Conservation (phyloP, 2,888 invertebrate genomes). For the Bugula neritina region DNA sequence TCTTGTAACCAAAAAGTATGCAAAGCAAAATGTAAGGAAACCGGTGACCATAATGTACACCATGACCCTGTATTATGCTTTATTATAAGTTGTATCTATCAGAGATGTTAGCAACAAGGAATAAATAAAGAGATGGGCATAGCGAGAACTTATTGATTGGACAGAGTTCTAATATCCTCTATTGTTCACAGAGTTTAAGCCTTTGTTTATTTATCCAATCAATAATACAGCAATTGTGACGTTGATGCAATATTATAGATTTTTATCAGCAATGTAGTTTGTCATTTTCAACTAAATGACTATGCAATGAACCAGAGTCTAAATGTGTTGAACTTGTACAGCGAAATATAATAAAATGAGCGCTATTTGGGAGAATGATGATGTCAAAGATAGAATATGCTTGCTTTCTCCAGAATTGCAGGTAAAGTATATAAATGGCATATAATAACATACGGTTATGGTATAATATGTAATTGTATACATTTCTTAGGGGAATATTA, state of each 20-base stretch:
- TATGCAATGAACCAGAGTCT: neutral
- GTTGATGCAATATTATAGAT: constrained; percentile 15
- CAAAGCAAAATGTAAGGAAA: too few species aligned
- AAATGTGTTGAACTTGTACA: neutral
- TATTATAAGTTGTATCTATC: neutral
- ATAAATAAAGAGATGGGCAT: neutral
- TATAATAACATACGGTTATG: too few species aligned
- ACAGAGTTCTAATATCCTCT: neutral
- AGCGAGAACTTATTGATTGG: neutral
- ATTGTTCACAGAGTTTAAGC: constrained; percentile 8
- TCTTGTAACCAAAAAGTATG: too few species aligned
- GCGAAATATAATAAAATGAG: neutral
- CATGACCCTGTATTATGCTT: too few species aligned
- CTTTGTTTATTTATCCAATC: neutral
- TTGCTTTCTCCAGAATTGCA: constrained; percentile 20
- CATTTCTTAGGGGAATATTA: neutral
- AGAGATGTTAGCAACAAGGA: neutral
- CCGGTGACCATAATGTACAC: too few species aligned
- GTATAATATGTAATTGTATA: too few species aligned
- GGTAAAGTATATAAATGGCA: neutral
- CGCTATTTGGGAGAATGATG: constrained; percentile 23
- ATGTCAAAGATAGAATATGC: constrained; percentile 16
- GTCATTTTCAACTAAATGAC: neutral
- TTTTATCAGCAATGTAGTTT: too few species aligned
- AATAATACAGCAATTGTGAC: neutral